These are phyloP conservation scores for Sinella curviseta DNA, from an alignment of 1,140 invertebrate species.

Conservation along the genomic window DNA sequence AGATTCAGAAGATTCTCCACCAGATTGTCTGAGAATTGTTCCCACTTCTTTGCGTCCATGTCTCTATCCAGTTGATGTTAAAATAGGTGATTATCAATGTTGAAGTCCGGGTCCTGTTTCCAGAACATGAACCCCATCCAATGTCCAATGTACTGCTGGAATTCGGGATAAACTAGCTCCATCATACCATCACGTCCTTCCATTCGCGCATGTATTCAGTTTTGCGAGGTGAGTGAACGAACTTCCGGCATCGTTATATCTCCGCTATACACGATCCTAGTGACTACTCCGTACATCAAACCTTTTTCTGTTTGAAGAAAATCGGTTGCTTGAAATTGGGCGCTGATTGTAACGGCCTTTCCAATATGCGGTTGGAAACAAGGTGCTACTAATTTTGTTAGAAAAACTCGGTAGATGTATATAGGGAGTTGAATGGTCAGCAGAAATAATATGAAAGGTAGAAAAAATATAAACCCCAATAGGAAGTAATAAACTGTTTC, in stretches of 20 bases:
- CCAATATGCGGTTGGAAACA: background rate
- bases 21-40: background rate
- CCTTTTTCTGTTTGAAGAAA: background rate
- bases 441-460: background rate
- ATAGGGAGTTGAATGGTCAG: background rate
- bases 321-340: background rate
- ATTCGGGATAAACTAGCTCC: background rate
- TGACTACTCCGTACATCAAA: background rate
- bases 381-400: background rate
- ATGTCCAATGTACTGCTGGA: background rate
- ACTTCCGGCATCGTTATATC: background rate
- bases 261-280: background rate
- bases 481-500: background rate
- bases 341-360: background rate
- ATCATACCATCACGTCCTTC: background rate
- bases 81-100: background rate
- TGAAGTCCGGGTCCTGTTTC: background rate
- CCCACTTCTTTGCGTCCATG: background rate
- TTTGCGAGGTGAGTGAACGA: background rate
- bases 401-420: background rate
- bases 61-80: background rate
- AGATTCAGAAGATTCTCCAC: background rate
- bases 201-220: background rate
- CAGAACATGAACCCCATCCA: conserved; percentile 22
- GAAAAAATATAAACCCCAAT: background rate